phyloP scores from a whole-genome alignment of 2,797 vertebrate genomes.

The Merluccius polli region DNA sequence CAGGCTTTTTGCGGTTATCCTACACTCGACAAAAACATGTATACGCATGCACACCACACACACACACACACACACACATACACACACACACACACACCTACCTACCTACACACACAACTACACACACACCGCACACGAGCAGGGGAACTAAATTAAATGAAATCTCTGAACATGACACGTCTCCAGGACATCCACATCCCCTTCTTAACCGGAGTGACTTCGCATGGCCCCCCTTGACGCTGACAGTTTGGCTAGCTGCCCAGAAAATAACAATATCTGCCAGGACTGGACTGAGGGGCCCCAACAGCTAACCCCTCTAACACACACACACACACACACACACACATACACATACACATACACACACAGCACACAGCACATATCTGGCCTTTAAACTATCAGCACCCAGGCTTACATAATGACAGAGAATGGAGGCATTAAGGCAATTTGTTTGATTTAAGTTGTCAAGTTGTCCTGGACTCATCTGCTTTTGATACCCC shows the following conservation, averaged over 20 bases:
- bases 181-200: background rate
- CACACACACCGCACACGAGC: background rate
- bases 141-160: constrained; percentile 16
- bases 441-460: constrained; percentile 77
- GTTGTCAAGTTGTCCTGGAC: constrained; percentile 67
- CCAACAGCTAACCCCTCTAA: constrained; percentile 43
- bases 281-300: constrained; percentile 62
- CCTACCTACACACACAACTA: background rate
- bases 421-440: constrained; percentile 75
- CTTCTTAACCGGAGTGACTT: constrained; percentile 42
- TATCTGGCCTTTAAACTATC: constrained; percentile 67
- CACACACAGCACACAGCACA: constrained; percentile 35
- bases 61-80: no score
- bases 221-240: constrained; percentile 43
- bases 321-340: constrained; percentile 25
- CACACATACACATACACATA: constrained; percentile 27
- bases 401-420: constrained; percentile 68
- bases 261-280: constrained; percentile 67
- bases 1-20: no score
- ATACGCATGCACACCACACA: background rate
- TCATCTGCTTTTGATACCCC: constrained; percentile 70
- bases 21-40: no score
- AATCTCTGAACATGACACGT: constrained; percentile 43
- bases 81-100: no score
- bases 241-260: constrained; percentile 68